These are phyloP conservation scores for Cossypha heuglini DNA, from an alignment of 2,797 vertebrate species.

Conservation along the genomic window DNA sequence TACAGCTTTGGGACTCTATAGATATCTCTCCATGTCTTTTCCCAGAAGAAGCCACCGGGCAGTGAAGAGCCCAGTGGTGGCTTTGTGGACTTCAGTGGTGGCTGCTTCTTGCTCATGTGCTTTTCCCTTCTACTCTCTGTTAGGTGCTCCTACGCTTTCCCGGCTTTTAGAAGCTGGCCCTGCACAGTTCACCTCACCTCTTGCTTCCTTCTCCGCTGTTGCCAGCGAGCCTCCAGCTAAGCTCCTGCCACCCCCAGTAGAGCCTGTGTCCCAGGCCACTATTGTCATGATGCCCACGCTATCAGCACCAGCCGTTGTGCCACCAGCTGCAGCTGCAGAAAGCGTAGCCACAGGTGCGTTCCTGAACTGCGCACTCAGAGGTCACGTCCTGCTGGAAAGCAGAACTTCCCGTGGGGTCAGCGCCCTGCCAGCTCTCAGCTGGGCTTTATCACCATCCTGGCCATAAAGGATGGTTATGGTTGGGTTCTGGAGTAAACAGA, in stretches of 20 bases:
- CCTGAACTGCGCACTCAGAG: conserved; percentile 56
- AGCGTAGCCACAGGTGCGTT: conserved; percentile 81
- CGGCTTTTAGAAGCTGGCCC: conserved; percentile 96
- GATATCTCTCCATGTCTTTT: background rate
- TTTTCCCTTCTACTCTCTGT: conserved; percentile 74
- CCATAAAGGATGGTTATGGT: background rate
- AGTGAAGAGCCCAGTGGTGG: background rate
- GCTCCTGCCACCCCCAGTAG: conserved; percentile 81
- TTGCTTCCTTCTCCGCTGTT: conserved; percentile 89
- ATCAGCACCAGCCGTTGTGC: conserved; percentile 79
- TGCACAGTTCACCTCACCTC: conserved; percentile 88
- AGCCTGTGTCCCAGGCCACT: conserved; percentile 81
- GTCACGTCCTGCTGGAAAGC: conserved; percentile 22
- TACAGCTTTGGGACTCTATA: background rate
- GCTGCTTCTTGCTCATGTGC: conserved; percentile 70
- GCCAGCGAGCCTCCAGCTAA: conserved; percentile 81
- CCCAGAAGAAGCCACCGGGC: background rate
- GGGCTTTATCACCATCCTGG: background rate
- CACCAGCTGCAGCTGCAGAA: conserved; percentile 78
- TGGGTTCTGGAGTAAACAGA: background rate
- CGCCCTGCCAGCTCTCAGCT: background rate
- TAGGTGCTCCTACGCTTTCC: conserved; percentile 97
- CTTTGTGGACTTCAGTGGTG: conserved; percentile 52
- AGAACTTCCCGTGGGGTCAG: background rate
- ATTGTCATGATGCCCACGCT: conserved; percentile 84